Percentiles rank a stretch among this genome's conserved stretches.
Evolutionary conservation across 1,140 invertebrate species (phyloP).

Genomic region (Drosophila nigrodunni): DNA sequence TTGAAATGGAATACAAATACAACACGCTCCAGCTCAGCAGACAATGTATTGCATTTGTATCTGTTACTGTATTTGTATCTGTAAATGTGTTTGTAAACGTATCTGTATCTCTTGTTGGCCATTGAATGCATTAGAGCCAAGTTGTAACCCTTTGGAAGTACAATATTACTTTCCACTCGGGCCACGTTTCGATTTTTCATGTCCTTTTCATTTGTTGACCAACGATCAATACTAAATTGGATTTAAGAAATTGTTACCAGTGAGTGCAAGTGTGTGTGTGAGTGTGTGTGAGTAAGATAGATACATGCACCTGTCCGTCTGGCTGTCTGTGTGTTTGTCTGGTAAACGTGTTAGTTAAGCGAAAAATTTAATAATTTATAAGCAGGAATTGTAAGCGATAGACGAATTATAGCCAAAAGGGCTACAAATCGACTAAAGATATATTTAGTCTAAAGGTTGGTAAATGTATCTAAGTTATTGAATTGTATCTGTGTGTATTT

Average conservation of each 20-base stretch:
- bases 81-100: conserved; percentile 2
- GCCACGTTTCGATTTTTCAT: conserved; percentile 54
- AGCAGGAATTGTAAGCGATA: conserved; percentile 11
- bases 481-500: conserved; percentile 6
- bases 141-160: conserved; percentile 51
- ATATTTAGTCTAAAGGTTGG: conserved; percentile 10
- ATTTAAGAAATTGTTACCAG: conserved; percentile 63
- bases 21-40: not conserved
- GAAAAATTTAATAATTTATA: conserved; percentile 73
- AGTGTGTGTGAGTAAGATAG: not conserved
- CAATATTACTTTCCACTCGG: not conserved
- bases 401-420: conserved; percentile 35
- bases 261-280: not conserved
- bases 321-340: conserved; percentile 7
- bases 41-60: conserved; percentile 1
- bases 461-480: not conserved
- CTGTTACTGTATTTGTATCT: not conserved
- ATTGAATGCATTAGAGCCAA: conserved; percentile 34
- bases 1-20: not conserved
- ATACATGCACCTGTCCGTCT: conserved; percentile 11
- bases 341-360: conserved; percentile 53
- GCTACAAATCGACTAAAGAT: conserved; percentile 33
- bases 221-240: conserved; percentile 77
- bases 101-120: not conserved
- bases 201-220: conserved; percentile 45